Evolutionary conservation across 92 coral and sea anemone genomes (phyloP).

Genomic region (Ricordea florida): DNA sequence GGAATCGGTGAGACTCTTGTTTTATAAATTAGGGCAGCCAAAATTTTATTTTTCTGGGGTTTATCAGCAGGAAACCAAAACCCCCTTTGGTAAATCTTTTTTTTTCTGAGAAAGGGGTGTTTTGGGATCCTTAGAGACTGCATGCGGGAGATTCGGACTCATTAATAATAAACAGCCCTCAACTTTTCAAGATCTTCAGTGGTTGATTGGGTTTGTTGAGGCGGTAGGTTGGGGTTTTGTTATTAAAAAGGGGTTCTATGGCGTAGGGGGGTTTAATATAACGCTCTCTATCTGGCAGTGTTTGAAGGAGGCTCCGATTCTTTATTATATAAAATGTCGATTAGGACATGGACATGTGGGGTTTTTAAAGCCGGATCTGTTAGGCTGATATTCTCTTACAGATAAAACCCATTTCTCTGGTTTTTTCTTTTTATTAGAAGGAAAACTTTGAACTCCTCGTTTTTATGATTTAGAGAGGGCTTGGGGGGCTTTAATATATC

Average conservation of each 20-base stretch:
- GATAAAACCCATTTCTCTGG: not conserved
- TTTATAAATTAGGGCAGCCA: slow-evolving; percentile 31
- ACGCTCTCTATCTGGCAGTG: slow-evolving; percentile 21
- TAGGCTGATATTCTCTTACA: not conserved
- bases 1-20: not conserved
- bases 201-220: slow-evolving; percentile 37
- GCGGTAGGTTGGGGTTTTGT: slow-evolving; percentile 12
- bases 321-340: slow-evolving; percentile 27
- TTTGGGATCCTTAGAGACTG: slow-evolving; percentile 51
- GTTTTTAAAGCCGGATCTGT: not conserved
- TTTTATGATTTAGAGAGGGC: too few relatives aligned
- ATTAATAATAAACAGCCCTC: not conserved
- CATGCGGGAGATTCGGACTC: slow-evolving; percentile 41
- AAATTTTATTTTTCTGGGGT: slow-evolving; percentile 30
- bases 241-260: slow-evolving; percentile 15
- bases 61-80: slow-evolving; percentile 39
- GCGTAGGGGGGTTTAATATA: slow-evolving; percentile 8
- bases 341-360: slow-evolving; percentile 33
- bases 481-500: too few relatives aligned
- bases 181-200: not conserved
- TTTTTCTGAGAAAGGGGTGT: slow-evolving; percentile 17
- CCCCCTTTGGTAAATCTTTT: not conserved
- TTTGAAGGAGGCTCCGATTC: slow-evolving; percentile 24
- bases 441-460: too few relatives aligned
- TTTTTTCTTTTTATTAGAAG: not conserved